Evolutionary conservation across 2,888 invertebrate genomes (phyloP), one percentile per base, ranked within the genome.

Genomic region (Drosophila birchii): DNA sequence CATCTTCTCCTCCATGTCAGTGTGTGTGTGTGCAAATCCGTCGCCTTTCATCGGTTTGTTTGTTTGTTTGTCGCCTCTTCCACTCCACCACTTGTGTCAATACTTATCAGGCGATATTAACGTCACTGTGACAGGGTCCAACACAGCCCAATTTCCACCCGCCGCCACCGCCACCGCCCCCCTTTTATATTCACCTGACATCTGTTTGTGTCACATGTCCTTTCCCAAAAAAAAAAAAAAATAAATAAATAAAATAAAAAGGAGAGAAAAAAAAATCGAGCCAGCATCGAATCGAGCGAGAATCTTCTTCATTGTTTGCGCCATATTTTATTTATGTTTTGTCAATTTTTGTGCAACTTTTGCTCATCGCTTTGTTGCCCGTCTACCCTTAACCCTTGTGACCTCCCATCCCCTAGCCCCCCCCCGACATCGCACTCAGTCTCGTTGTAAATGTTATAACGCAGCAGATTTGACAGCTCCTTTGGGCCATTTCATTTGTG

Each of bases 321-420:
- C 78, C 86, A 86, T 84, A 84, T 84, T 88, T 84, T 84, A 84
- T 88, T 84, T 86, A 88, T 86, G 84, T 88, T 83, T 88, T 86
- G 89, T 86, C 89, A 86, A 82, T 81, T 86, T 63, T 82, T 84
- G 71, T 76, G 70, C 75, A 82, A 88, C 78, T 79, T 81, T 75
- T 72, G 66, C 83, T 44, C 57, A 62, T 45, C 78, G 68, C 59
- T 55, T 76, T 81, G 79, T 78, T 38, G 38, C 20, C 14, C 14
- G 38, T 20, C 26, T 38, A 47, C 53, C 54, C 34, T 45, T 53
- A 63, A 73, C 69, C 53, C 55, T 49, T 68, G 49, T 56, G 63
- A 51, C 43, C 55, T n/a, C n/a, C 36, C 6, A 14, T 26, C 26
- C 26, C 26, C 26, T 1, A n/a, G n/a, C n/a, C n/a, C 26, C 18